Evolutionary conservation across 2,888 invertebrate genomes (phyloP), one percentile per base, ranked within the genome.

Genomic region (Therioaphis trifolii): DNA sequence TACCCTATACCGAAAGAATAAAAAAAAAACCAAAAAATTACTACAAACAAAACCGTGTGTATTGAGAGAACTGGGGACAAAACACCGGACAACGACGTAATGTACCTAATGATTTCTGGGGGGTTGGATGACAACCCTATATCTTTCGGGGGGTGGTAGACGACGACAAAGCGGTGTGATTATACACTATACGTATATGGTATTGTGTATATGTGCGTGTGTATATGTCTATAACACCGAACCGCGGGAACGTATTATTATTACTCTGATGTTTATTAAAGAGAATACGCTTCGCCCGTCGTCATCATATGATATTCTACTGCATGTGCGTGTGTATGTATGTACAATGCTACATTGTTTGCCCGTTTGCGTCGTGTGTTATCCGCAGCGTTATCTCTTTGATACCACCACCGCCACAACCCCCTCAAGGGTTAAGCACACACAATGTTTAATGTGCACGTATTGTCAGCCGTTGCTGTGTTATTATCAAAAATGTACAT

Each of bases 361-460:
- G 77, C 77, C 35, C 63, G 21, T 18, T 1, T 29, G 27, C 63
- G 66, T 76, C 11, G 12, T 21, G 12, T 21, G 49, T 77, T 77
- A 77, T 77, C 77, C 77, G 77, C 77, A 40, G 49, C 21, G 77
- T 77, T 77, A 77, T 78, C 77, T 78, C 77, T 78, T 78, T 78
- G 77, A 78, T 78, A 78, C 66, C 14, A 4, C 77, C 63, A 29
- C 52, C 27, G 43, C 46, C 43, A 11, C 77, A 49, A 66, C 49
- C 77, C 77, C 63, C 66, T 21, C 46, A 29, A 66, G 77, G 66
- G 49, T 66, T 49, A n/a, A 63, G 27, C 76, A 29, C 76, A 58
- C 58, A 27, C 55, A 35, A 35, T 68, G 21, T 21, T 1, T 4
- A 3, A 40, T 3, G 43, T 43, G 43, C 11, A 27, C 29, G 15